Conservation (phyloP, 2,888 invertebrate genomes). For the Eupsilia transversa region DNA sequence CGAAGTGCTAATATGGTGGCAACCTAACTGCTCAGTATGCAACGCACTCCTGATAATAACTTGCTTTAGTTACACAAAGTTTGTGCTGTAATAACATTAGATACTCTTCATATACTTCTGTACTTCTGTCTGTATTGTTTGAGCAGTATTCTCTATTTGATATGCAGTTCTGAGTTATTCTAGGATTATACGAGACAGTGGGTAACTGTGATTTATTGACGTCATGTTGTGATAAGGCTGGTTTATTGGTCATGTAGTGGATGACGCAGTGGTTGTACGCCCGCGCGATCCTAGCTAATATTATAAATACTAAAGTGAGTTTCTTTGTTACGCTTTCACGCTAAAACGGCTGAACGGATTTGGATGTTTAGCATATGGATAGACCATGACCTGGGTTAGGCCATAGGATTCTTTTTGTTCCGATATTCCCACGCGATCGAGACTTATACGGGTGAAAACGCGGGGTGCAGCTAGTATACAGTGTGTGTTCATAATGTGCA, state of each 20-base stretch:
- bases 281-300: too few species aligned
- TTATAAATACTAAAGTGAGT: too few species aligned
- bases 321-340: too few species aligned
- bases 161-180: constrained; percentile 22
- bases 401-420: too few species aligned
- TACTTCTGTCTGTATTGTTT: constrained; percentile 10
- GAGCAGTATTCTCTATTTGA: constrained; percentile 7
- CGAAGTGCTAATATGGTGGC: background rate
- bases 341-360: too few species aligned
- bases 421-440: too few species aligned
- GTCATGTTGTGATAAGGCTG: constrained; percentile 2
- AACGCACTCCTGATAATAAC: constrained; percentile 28
- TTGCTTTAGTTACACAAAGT: constrained; percentile 36
- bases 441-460: too few species aligned
- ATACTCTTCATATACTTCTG: constrained; percentile 9
- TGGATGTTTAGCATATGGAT: too few species aligned
- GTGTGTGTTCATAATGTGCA: too few species aligned
- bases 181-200: background rate
- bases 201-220: constrained; percentile 16
- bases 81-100: constrained; percentile 41
- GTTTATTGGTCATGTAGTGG: background rate
- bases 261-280: background rate
- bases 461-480: too few species aligned
- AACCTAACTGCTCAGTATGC: constrained; percentile 30
- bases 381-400: too few species aligned